Percentiles rank a stretch among this genome's conserved stretches.
Evolutionary conservation across 1,140 invertebrate species (phyloP).

Genomic region (Drosophila nebulosa): DNA sequence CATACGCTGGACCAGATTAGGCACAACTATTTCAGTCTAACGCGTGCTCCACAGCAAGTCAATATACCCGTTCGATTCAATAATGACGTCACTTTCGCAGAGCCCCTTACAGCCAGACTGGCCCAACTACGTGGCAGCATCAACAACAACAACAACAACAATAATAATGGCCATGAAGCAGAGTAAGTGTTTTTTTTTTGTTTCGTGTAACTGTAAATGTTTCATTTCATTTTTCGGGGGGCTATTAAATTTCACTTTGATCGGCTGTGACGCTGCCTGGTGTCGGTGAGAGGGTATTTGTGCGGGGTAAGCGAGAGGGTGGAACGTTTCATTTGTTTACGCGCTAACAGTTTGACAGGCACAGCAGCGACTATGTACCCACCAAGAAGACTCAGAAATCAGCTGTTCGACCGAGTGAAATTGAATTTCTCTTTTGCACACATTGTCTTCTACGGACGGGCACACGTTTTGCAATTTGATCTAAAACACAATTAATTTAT

Average conservation of each 20-base stretch:
- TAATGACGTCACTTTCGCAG: slow-evolving; percentile 67
- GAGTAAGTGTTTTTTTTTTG: slow-evolving; percentile 43
- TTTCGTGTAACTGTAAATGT: slow-evolving; percentile 23
- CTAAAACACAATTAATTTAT: neutral
- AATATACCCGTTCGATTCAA: slow-evolving; percentile 43
- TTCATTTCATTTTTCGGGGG: neutral
- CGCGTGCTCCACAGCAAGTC: slow-evolving; percentile 40
- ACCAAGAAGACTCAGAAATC: slow-evolving; percentile 31
- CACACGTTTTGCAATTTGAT: slow-evolving; percentile 49
- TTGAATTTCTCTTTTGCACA: slow-evolving; percentile 30
- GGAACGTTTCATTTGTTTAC: slow-evolving; percentile 65
- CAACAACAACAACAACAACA: slow-evolving; percentile 26
- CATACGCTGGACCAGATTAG: slow-evolving; percentile 51
- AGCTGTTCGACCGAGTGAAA: slow-evolving; percentile 70
- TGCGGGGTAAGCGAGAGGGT: neutral
- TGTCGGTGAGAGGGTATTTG: neutral
- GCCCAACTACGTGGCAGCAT: slow-evolving; percentile 52
- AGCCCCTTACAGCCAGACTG: slow-evolving; percentile 30
- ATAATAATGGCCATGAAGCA: slow-evolving; percentile 54
- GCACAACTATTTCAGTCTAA: slow-evolving; percentile 64
- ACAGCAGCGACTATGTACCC: slow-evolving; percentile 18
- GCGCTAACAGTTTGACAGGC: slow-evolving; percentile 63
- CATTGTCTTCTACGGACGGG: slow-evolving; percentile 13
- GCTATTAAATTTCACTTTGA: slow-evolving; percentile 63
- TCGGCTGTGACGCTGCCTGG: neutral